phyloP scores from a whole-genome alignment of 2,888 invertebrate species.

The Nebria salina region DNA sequence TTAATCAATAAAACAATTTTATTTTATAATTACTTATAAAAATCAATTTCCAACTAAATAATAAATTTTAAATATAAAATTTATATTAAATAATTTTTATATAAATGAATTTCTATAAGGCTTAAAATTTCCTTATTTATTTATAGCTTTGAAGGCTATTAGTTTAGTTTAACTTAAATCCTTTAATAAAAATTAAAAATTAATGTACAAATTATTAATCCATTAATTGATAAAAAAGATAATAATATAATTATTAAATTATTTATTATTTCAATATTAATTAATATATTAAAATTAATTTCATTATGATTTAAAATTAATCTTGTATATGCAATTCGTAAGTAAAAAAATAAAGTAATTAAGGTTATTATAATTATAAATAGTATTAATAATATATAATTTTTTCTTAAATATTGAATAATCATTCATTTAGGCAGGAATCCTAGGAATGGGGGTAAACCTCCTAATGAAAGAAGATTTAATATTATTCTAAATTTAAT shows the following conservation, averaged over 20 bases:
- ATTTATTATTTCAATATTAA: constrained; percentile 59
- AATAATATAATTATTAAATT: constrained; percentile 53
- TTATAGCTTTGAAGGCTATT: constrained; percentile 61
- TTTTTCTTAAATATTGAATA: background rate
- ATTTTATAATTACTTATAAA: too few relatives aligned
- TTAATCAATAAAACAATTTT: too few relatives aligned
- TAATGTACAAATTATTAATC: constrained; percentile 52
- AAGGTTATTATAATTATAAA: constrained; percentile 66
- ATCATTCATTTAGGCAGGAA: too few relatives aligned
- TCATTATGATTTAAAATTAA: constrained; percentile 65
- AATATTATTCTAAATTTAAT: too few relatives aligned
- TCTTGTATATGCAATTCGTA: constrained; percentile 65
- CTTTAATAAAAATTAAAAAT: constrained; percentile 55
- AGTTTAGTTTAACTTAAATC: constrained; percentile 67
- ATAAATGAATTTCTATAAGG: constrained; percentile 59
- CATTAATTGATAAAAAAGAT: constrained; percentile 54
- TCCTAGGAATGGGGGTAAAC: too few relatives aligned
- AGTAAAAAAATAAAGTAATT: constrained; percentile 68
- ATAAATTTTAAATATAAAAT: too few relatives aligned
- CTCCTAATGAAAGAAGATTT: too few relatives aligned
- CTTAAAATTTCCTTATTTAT: constrained; percentile 67
- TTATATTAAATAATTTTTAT: too few relatives aligned
- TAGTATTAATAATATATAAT: constrained; percentile 59
- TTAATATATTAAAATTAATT: constrained; percentile 63
- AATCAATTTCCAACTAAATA: too few relatives aligned